Percentiles rank a stretch among this genome's conserved stretches.
Evolutionary conservation across 2,888 invertebrate species (phyloP).

Genomic region (Parnassius smintheus): DNA sequence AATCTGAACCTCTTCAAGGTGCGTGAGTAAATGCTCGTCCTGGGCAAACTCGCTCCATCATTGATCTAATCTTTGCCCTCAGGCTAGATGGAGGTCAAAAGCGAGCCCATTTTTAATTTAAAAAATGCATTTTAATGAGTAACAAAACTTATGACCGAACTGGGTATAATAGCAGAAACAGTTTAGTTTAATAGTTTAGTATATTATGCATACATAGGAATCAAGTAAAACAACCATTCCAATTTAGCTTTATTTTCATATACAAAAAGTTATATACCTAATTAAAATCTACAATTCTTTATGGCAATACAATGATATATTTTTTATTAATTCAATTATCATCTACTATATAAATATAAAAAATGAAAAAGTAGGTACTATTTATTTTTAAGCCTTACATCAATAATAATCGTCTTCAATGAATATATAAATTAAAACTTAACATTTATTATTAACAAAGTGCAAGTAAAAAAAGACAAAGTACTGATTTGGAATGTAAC

Average conservation of each 20-base stretch:
- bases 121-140: no score
- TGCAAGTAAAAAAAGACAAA: constrained; percentile 5
- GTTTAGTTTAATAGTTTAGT: no score
- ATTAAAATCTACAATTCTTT: constrained; percentile 12
- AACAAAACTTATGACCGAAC: no score
- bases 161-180: no score
- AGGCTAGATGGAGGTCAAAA: no score
- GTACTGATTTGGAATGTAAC: constrained; percentile 20
- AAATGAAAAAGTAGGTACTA: constrained; percentile 3
- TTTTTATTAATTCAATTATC: not conserved
- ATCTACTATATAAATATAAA: no score
- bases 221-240: constrained; percentile 6
- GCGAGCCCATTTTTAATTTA: no score
- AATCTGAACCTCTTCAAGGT: no score
- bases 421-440: constrained; percentile 19
- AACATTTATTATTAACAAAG: constrained; percentile 20
- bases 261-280: constrained; percentile 13
- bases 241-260: constrained; percentile 22
- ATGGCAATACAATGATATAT: constrained; percentile 17
- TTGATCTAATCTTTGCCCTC: no score
- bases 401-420: constrained; percentile 16
- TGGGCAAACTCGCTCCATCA: no score
- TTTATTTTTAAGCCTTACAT: constrained; percentile 4
- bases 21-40: no score
- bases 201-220: not conserved